Evolutionary conservation across 2,113 vertebrate genomes (phyloP).

Genomic region (Smithornis capensis): DNA sequence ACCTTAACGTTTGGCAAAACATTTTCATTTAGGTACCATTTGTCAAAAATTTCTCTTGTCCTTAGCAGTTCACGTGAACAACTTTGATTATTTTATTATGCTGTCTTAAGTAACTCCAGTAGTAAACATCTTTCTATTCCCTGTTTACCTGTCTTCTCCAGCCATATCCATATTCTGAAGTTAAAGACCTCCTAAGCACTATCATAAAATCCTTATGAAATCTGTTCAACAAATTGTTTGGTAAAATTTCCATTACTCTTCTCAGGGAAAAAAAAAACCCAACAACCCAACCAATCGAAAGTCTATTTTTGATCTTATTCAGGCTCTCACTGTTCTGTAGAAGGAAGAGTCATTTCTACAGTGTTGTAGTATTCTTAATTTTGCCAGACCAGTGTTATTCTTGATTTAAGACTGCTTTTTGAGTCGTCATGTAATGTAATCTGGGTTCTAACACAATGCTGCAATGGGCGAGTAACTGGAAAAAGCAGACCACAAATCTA

Average conservation of each 20-base stretch:
- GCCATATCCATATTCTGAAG: background rate
- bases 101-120: background rate
- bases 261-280: background rate
- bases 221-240: background rate
- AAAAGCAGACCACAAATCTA: background rate
- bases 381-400: background rate
- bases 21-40: background rate
- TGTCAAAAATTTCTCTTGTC: background rate
- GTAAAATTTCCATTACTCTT: background rate
- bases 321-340: background rate
- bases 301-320: background rate
- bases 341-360: background rate
- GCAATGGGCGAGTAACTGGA: background rate
- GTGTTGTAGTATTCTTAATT: background rate
- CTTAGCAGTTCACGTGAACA: background rate
- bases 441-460: background rate
- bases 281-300: background rate
- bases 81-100: background rate
- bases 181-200: background rate
- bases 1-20: background rate
- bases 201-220: background rate
- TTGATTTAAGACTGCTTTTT: background rate
- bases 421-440: background rate
- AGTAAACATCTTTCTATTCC: background rate
- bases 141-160: background rate